Evolutionary conservation across 2,113 vertebrate species (phyloP), one percentile per base, ranked within the genome.

Genomic region (Campylorhamphus procurvoides): DNA sequence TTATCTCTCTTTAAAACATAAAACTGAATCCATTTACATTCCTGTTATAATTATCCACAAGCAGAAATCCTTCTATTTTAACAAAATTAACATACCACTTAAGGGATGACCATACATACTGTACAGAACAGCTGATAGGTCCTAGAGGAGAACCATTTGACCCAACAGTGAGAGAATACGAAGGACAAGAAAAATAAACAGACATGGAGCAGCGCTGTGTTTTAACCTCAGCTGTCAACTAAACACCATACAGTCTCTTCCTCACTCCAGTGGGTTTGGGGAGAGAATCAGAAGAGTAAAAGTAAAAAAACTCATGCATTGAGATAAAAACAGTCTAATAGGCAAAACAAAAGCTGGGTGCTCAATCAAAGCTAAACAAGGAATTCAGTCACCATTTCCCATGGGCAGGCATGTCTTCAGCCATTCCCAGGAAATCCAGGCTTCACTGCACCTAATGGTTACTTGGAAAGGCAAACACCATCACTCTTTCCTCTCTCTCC

Each of bases 341-440:
- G 20, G 7, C 7, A 4, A 6, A 46, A 24, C 24, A 59, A 46
- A 2, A 2, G 2, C 5, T 33, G 12, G 4, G 15, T 7, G 14
- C 16, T 66, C 14, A 59, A 59, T 14, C 14, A 59, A 64, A 66
- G 24, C 16, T 59, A 72, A 66, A 13, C 6, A 39, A 46, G 16
- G 8, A 59, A 31, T 59, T 53, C 29, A 59, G 14, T n/a, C 17
- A 29, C 16, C 28, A 13, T 16, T 73, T 79, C 14, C n/a, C 20
- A 35, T 19, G 9, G 24, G 20, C 28, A 59, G n/a, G 14, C 24
- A 66, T 33, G 14, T 52, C 17, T 66, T 84, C 66, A 66, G 13
- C 6, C 28, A 39, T 29, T 37, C n/a, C 37, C 18, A 52, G 66
- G 17, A 79, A 66, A 31, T 13, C 2, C 3, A 3, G 16, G 14